A percentile compares a stretch with the other conserved stretches of the same genome.
These are phyloP conservation scores for Ceriagrion tenellum DNA, from an alignment of 2,888 invertebrate species.

Conservation along the genomic window DNA sequence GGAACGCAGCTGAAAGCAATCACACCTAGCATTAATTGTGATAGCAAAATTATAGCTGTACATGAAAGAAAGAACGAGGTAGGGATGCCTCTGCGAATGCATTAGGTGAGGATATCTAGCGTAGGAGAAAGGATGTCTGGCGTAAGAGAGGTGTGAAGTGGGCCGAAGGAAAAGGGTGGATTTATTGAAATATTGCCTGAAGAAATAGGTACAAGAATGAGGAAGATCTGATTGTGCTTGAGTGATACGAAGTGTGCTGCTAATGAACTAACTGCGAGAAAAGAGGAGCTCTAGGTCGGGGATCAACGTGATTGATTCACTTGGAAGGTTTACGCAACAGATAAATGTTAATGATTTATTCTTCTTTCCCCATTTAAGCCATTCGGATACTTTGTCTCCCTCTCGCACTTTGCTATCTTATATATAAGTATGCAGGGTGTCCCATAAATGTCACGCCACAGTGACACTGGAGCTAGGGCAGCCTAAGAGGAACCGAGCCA, in stretches of 20 bases:
- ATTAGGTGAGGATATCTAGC: not conserved
- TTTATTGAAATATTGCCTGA: not conserved
- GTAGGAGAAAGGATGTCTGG: too few relatives aligned
- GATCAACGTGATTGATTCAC: not conserved
- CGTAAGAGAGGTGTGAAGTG: too few relatives aligned
- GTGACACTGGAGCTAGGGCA: too few relatives aligned
- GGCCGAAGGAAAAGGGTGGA: too few relatives aligned
- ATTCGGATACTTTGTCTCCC: too few relatives aligned
- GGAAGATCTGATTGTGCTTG: not conserved
- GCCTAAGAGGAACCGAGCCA: too few relatives aligned
- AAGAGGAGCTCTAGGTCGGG: not conserved
- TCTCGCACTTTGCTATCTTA: too few relatives aligned
- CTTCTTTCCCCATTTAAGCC: too few relatives aligned
- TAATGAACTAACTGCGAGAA: not conserved
- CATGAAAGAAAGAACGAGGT: not conserved
- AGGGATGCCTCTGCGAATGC: not conserved
- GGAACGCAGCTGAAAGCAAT: slow-evolving; percentile 41
- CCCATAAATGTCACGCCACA: too few relatives aligned
- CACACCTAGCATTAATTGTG: not conserved
- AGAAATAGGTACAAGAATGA: not conserved
- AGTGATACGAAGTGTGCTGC: not conserved
- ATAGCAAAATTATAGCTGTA: not conserved
- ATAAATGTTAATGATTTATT: not conserved
- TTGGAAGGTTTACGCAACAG: not conserved
- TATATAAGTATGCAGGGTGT: too few relatives aligned